A percentile compares a stretch with the other conserved stretches of the same genome.
phyloP scores from a whole-genome alignment of 1,140 invertebrate species.

The Bombus polaris region DNA sequence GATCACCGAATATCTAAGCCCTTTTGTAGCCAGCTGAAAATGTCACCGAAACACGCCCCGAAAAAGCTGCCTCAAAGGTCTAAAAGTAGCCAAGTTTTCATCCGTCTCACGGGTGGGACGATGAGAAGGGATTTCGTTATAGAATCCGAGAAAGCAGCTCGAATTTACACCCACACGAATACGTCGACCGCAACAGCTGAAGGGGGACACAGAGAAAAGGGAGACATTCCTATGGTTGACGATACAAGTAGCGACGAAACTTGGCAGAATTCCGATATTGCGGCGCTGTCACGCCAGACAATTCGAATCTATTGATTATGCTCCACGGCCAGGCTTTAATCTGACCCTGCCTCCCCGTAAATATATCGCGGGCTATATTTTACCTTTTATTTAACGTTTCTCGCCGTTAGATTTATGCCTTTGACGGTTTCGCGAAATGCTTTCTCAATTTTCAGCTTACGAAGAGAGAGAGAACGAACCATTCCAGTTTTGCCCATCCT shows the following conservation, averaged over 20 bases:
- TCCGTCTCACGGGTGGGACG: not conserved
- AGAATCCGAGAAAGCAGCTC: conserved; percentile 41
- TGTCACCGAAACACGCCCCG: not conserved
- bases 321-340: conserved; percentile 26
- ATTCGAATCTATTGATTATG: conserved; percentile 46
- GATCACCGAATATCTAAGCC: not conserved
- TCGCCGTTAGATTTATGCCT: not conserved
- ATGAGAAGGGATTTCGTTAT: conserved; percentile 55
- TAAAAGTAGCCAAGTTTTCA: conserved; percentile 49
- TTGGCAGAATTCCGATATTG: conserved; percentile 38
- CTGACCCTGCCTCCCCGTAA: conserved; percentile 5
- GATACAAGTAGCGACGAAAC: conserved; percentile 19
- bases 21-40: too few species aligned
- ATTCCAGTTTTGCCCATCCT: not conserved
- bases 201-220: too few species aligned
- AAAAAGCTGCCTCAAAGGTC: not conserved
- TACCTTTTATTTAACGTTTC: conserved; percentile 2
- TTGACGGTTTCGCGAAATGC: not conserved
- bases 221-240: conserved; percentile 41
- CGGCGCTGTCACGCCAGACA: conserved; percentile 32
- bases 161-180: conserved; percentile 43
- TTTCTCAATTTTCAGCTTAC: not conserved
- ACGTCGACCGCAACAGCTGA: not conserved
- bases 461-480: not conserved
- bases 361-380: conserved; percentile 31